Evolutionary conservation across 2,113 vertebrate genomes (phyloP), one percentile per base, ranked within the genome.

Genomic region (Nyctibius bracteatus): DNA sequence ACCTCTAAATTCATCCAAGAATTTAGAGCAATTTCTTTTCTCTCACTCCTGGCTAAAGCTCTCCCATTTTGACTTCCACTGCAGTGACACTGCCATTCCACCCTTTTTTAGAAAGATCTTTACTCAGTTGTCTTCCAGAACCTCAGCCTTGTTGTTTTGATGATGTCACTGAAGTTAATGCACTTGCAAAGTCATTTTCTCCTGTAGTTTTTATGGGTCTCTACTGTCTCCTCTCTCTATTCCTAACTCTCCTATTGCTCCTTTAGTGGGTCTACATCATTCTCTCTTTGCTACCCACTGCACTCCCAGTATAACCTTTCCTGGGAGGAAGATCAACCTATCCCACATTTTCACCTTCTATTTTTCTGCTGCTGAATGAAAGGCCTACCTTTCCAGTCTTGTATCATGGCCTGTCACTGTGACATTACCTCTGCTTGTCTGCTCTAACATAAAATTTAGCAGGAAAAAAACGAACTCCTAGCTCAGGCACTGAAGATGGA

Each of bases 101-200:
- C 28, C 24, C 18, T 30, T 82, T 67, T 78, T 90, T 28, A 65
- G 24, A 61, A 47, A 62, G 62, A 11, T 41, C 87, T 94, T 72
- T 90, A 44, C 65, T 93, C 46, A 54, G 31, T 22, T 93, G 37
- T 70, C 75, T 93, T 83, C 31, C 10, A 83, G 67, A 77, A 93
- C 59, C 13, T 82, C 65, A 86, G 25, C 31, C 25, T 78, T 92
- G 88, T 63, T 81, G 71, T 95, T 96, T 95, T 92, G 82, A 92
- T 75, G 73, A 6, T 77, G 66, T 88, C 66, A 41, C 28, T 80
- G 63, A 31, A 58, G 43, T 28, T 78, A 93, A 91, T 75, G 35
- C 47, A 67, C 78, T 87, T 54, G n/a, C 25, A 87, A 84, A 90
- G 54, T 59, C 4, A 31, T 88, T 92, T 94, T 73, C 72, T 66